Conservation (phyloP, 2,797 vertebrate genomes). For the Rallus crepitans region DNA sequence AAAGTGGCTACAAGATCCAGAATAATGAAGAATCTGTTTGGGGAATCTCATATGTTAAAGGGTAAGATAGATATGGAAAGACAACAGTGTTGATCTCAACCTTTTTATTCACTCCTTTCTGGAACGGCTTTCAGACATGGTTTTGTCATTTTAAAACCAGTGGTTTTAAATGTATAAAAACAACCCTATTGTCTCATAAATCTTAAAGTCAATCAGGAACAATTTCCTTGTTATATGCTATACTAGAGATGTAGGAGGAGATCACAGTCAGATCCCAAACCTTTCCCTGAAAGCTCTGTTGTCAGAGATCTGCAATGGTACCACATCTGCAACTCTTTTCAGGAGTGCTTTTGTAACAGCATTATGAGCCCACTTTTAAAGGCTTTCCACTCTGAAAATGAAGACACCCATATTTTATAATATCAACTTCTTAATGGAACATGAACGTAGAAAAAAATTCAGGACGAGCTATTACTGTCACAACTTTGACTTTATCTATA, state of each 20-base stretch:
- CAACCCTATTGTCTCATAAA: neutral
- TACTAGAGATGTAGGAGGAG: fast-evolving
- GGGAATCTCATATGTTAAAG: neutral
- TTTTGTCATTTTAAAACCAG: neutral
- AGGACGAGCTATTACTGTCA: neutral
- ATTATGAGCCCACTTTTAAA: neutral
- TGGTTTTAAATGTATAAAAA: neutral
- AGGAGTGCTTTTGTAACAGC: neutral
- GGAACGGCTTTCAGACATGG: neutral
- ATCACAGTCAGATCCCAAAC: neutral
- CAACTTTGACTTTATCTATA: neutral
- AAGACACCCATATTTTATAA: neutral
- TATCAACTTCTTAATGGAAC: neutral
- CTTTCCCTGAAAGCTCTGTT: neutral
- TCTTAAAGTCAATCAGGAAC: neutral
- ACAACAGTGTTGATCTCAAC: neutral
- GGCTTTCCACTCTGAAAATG: neutral
- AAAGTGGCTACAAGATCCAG: neutral
- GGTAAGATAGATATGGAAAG: neutral
- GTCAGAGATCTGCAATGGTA: neutral
- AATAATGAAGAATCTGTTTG: neutral
- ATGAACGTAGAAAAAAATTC: neutral
- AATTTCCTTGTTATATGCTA: neutral
- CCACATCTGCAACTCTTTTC: neutral
- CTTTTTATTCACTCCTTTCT: neutral